These are phyloP conservation scores for Cerceris rybyensis DNA, from an alignment of 2,888 invertebrate genomes.

Conservation along the genomic window DNA sequence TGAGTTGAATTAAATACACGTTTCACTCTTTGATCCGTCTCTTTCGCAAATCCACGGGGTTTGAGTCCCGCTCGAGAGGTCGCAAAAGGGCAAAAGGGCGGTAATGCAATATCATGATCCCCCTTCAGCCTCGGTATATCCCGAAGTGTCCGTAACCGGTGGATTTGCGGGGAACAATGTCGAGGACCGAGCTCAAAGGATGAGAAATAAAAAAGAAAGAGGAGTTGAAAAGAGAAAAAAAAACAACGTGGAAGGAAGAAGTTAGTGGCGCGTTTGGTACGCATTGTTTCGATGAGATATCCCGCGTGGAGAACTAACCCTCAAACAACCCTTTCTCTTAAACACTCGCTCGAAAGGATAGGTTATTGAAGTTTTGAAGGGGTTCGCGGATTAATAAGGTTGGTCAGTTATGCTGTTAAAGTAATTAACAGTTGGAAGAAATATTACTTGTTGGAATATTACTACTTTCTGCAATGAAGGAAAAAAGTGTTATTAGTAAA, in stretches of 20 bases:
- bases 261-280: background rate
- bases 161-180: background rate
- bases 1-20: background rate
- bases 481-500: too few species aligned
- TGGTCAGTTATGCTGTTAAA: too few species aligned
- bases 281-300: background rate
- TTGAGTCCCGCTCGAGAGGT: background rate
- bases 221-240: background rate
- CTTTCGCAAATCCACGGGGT: background rate
- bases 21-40: background rate
- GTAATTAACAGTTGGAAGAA: too few species aligned
- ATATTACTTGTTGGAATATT: too few species aligned
- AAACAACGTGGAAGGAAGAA: background rate
- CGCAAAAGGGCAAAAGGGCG: conserved; percentile 2
- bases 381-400: background rate
- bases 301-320: background rate
- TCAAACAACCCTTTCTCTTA: background rate
- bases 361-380: background rate
- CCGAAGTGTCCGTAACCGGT: conserved; percentile 3
- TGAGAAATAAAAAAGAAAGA: background rate
- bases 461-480: too few species aligned
- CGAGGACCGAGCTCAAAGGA: background rate
- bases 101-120: background rate
- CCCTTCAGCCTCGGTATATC: background rate
- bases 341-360: background rate